A percentile compares a stretch with the other conserved stretches of the same genome.
phyloP scores from a whole-genome alignment of 2,113 vertebrate species.

The Gnathonemus echidnorhynchus region DNA sequence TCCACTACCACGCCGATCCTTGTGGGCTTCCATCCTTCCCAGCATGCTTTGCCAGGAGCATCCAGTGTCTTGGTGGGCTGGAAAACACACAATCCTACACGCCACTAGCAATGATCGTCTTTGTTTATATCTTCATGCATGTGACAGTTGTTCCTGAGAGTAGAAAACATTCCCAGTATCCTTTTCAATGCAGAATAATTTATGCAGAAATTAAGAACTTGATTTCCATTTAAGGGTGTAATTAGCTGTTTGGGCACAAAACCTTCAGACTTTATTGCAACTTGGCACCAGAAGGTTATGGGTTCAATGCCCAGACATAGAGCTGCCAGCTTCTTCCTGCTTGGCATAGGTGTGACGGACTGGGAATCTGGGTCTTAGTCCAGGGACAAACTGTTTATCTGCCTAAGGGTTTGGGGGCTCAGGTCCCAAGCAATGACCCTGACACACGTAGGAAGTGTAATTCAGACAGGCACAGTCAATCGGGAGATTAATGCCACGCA shows the following conservation, averaged over 20 bases:
- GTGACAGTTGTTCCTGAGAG: neutral
- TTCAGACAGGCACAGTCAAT: slow-evolving; percentile 46
- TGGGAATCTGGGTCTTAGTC: neutral
- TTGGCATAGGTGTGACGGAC: neutral
- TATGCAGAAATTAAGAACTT: neutral
- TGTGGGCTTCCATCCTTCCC: neutral
- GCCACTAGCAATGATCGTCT: neutral
- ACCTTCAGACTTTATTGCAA: neutral
- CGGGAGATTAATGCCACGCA: slow-evolving; percentile 24
- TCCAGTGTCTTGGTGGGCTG: neutral
- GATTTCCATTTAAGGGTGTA: neutral
- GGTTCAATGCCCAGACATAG: neutral
- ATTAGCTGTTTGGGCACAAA: neutral
- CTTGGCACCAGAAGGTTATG: neutral
- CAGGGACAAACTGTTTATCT: neutral
- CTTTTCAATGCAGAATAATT: neutral
- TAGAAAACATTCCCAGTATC: neutral
- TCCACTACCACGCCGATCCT: neutral
- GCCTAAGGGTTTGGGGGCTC: neutral
- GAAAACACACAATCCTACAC: neutral
- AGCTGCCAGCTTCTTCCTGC: neutral
- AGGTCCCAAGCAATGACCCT: neutral
- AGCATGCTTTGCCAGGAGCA: neutral
- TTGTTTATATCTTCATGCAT: neutral
- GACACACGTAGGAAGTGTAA: slow-evolving; percentile 12